Evolutionary conservation across 1,140 invertebrate species (phyloP), one percentile per base, ranked within the genome.

Genomic region (Acromyrmex heyeri): DNA sequence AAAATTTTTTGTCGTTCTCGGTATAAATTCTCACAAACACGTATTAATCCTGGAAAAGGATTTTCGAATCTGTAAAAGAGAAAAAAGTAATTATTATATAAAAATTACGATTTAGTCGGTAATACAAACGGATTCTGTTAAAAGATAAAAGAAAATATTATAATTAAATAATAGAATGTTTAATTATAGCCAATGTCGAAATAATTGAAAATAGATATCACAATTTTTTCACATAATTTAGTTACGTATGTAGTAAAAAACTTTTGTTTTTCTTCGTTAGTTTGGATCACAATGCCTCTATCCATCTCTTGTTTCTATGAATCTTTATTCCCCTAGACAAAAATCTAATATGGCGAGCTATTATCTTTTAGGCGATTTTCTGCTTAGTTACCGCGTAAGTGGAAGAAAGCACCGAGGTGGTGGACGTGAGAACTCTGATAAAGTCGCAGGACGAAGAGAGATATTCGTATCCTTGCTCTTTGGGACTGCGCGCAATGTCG

Each of bases 341-440:
- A 67, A 70, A 86, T 79, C 88, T 87, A 87, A 82, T 75, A 59
- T 61, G 73, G 88, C 86, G 72, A 85, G 92, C 92, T 94, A 94
- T 94, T 94, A 94, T 94, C 90, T 87, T 93, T 89, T 87, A 87
- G 90, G 87, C 92, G 88, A 89, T 93, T 94, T 94, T 93, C 92
- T 91, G 90, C 91, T 94, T 91, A 91, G 91, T 93, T 93, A 89
- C 83, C 81, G 92, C 3, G 4, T 30, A 30, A 30, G 30, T 30
- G 30, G 30, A 67, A n/a, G 24, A 59, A 44, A 70, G 57, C 18
- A 48, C n/a, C 21, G 12, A 44, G 24, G 24, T 38, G 38, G 5
- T 57, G 53, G 53, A n/a, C 48, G 38, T 38, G 69, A 38, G 61
- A 82, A 72, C 69, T 83, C 34, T 8, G 44, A 55, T 48, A 30